These are phyloP conservation scores for Xylophagus ater DNA, from an alignment of 2,888 invertebrate species.

Conservation along the genomic window DNA sequence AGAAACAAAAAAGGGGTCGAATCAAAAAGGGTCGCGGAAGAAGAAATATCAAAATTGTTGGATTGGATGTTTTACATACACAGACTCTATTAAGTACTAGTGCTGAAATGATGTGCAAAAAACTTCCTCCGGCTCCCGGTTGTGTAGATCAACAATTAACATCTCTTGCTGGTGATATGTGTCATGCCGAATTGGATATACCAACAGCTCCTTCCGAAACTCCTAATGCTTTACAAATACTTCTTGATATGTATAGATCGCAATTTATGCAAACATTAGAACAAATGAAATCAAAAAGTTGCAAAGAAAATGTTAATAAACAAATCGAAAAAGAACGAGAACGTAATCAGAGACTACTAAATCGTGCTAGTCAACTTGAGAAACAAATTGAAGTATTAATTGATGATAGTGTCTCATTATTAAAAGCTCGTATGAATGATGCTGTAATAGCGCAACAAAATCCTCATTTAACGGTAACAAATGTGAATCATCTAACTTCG, in stretches of 20 bases:
- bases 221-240: slow-evolving; percentile 76
- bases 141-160: slow-evolving; percentile 86
- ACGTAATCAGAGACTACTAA: slow-evolving; percentile 68
- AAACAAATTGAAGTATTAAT: slow-evolving; percentile 87
- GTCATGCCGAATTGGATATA: slow-evolving; percentile 75
- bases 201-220: slow-evolving; percentile 65
- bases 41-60: slow-evolving; percentile 65
- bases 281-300: slow-evolving; percentile 70
- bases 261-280: slow-evolving; percentile 78
- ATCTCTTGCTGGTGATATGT: slow-evolving; percentile 56
- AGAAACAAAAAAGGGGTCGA: slow-evolving; percentile 41
- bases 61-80: slow-evolving; percentile 77
- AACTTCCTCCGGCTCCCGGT: slow-evolving; percentile 78
- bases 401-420: slow-evolving; percentile 78
- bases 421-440: slow-evolving; percentile 83
- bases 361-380: slow-evolving; percentile 78
- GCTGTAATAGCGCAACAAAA: slow-evolving; percentile 32
- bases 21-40: slow-evolving; percentile 56
- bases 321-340: slow-evolving; percentile 79
- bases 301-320: slow-evolving; percentile 55
- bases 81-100: slow-evolving; percentile 81
- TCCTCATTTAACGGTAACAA: slow-evolving; percentile 28
- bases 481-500: slow-evolving; percentile 31
- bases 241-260: slow-evolving; percentile 72
- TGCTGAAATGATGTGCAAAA: slow-evolving; percentile 57